Conservation (phyloP, 2,113 vertebrate species). For the Ginglymostoma cirratum region DNA sequence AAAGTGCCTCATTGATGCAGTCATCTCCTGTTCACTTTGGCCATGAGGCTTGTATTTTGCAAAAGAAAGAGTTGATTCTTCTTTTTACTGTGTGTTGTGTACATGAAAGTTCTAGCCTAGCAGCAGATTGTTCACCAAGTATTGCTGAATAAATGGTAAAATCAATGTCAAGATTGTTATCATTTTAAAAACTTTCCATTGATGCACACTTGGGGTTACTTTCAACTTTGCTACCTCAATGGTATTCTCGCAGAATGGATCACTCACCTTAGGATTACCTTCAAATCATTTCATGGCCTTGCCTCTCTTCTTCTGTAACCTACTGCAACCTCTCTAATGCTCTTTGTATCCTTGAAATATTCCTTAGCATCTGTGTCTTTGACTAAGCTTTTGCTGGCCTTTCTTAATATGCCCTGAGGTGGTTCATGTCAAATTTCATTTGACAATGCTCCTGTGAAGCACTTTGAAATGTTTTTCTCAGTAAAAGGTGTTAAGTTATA, state of each 20-base stretch:
- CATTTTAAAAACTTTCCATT: not conserved
- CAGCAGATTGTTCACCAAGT: not conserved
- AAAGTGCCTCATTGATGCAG: conserved; percentile 1
- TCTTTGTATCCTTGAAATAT: not conserved
- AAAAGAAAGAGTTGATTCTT: conserved; percentile 18
- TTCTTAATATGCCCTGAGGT: not conserved
- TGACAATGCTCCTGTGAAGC: not conserved
- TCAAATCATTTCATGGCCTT: not conserved
- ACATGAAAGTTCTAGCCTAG: not conserved
- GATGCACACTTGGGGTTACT: not conserved
- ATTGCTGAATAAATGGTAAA: not conserved
- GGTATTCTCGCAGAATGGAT: not conserved
- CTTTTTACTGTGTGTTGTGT: not conserved
- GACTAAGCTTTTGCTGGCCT: not conserved
- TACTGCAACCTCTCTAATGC: not conserved
- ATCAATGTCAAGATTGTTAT: not conserved
- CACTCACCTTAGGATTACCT: not conserved
- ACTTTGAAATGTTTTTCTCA: not conserved
- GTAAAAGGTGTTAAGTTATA: not conserved
- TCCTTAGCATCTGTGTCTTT: not conserved
- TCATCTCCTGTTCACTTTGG: conserved; percentile 6
- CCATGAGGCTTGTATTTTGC: not conserved
- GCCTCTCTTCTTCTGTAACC: not conserved
- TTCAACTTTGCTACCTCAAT: not conserved
- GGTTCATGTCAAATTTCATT: not conserved